Conservation (phyloP, 2,888 invertebrate genomes). For the Stenichneumon culpator region DNA sequence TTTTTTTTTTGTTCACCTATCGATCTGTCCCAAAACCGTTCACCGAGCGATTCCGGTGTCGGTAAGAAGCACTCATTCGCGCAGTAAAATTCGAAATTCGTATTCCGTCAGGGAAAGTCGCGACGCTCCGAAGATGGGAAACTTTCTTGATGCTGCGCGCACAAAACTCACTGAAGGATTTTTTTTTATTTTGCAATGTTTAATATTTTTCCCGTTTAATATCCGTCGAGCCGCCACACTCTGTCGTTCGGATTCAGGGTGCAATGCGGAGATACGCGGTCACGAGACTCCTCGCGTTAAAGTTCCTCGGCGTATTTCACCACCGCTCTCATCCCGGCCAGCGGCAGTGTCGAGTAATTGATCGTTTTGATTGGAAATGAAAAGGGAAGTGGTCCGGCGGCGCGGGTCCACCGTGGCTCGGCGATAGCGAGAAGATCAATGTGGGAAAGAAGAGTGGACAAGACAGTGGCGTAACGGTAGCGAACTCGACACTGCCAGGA, state of each 20-base stretch:
- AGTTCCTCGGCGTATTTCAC: constrained; percentile 38
- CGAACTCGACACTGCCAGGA: constrained; percentile 83
- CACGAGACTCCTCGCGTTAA: constrained; percentile 38
- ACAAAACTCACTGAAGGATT: constrained; percentile 6
- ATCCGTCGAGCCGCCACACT: constrained; percentile 8
- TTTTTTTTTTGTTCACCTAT: neutral
- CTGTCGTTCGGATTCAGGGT: neutral
- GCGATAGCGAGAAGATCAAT: constrained; percentile 58
- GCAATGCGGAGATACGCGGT: constrained; percentile 2
- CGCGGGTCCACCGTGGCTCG: neutral
- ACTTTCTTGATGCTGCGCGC: neutral
- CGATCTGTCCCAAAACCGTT: neutral
- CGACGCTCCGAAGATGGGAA: neutral
- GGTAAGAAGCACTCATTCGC: neutral
- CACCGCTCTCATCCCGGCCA: constrained; percentile 6
- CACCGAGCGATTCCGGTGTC: neutral
- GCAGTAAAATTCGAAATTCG: neutral
- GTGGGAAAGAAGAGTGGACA: constrained; percentile 59
- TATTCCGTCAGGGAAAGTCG: neutral
- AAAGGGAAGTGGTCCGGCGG: constrained; percentile 56
- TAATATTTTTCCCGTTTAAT: neutral
- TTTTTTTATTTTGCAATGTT: neutral
- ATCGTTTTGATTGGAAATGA: constrained; percentile 59
- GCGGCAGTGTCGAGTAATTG: constrained; percentile 30
- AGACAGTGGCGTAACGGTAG: constrained; percentile 77